A percentile compares a stretch with the other conserved stretches of the same genome.
Conservation (phyloP, 2,888 invertebrate genomes). For the Andrena dorsata region DNA sequence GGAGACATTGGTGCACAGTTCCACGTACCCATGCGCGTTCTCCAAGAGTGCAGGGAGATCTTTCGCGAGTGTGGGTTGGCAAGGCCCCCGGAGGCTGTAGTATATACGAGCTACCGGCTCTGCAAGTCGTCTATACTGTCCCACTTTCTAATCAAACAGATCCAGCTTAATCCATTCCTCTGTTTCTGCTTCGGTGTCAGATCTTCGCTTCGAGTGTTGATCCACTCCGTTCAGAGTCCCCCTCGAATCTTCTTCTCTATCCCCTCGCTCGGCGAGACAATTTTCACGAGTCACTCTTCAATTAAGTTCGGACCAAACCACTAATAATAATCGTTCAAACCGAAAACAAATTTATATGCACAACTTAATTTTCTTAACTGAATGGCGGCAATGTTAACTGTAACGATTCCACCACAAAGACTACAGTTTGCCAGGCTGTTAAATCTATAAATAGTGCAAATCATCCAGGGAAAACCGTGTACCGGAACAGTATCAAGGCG, state of each 20-base stretch:
- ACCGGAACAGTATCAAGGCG: neutral
- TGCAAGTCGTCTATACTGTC: conserved; percentile 76
- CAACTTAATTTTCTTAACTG: no score
- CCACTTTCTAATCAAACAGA: conserved; percentile 83
- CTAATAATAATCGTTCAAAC: no score
- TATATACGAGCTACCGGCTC: conserved; percentile 71
- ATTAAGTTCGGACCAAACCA: no score
- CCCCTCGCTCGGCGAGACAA: no score
- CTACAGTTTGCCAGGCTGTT: neutral
- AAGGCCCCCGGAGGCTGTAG: conserved; percentile 73
- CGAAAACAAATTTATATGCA: no score
- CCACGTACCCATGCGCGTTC: conserved; percentile 37
- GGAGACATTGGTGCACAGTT: conserved; percentile 4
- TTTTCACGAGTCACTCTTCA: no score
- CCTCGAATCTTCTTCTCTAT: no score
- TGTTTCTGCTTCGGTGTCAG: conserved; percentile 26
- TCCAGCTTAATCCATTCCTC: conserved; percentile 60
- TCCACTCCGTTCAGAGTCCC: neutral
- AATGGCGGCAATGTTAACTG: no score
- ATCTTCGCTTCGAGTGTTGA: conserved; percentile 37
- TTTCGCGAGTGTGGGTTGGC: conserved; percentile 77
- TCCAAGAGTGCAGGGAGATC: conserved; percentile 41
- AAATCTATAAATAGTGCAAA: neutral
- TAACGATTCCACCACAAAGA: neutral
- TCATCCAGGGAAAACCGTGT: neutral